A percentile compares a stretch with the other conserved stretches of the same genome.
Conservation (phyloP, 2,797 vertebrate species). For the Callimico goeldii region DNA sequence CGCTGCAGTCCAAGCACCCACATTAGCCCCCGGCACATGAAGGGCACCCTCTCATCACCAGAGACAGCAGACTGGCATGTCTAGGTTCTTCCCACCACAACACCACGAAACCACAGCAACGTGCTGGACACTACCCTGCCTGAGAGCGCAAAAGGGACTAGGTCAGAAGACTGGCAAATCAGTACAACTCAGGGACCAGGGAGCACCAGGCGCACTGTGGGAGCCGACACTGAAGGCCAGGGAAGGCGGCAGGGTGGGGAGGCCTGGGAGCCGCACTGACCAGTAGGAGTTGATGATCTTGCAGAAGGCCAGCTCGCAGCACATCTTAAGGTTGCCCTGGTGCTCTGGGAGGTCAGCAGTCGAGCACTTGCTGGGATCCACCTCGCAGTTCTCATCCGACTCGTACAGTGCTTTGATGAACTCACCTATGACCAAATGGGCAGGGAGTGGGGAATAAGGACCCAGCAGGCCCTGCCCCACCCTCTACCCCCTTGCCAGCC, state of each 20-base stretch:
- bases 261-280: conserved; percentile 77
- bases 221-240: fast-evolving
- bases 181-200: not conserved
- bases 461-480: fast-evolving
- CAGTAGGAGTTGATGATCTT: conserved; percentile 99
- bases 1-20: not conserved
- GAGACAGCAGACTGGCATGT: fast-evolving
- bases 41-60: fast-evolving
- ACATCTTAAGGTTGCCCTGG: conserved; percentile 99
- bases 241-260: fast-evolving
- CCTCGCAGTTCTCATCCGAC: conserved; percentile 99
- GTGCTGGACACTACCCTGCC: not conserved
- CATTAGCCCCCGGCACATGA: fast-evolving
- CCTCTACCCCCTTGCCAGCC: not conserved
- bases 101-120: fast-evolving
- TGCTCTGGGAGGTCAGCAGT: conserved; percentile 94
- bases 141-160: not conserved
- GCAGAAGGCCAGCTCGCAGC: conserved; percentile 99
- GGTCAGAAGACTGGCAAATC: not conserved
- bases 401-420: conserved; percentile 99
- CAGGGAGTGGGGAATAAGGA: not conserved
- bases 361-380: conserved; percentile 96
- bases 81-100: not conserved
- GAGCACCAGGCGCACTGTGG: fast-evolving
- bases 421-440: conserved; percentile 88